These are phyloP conservation scores for Polyergus mexicanus DNA, from an alignment of 1,140 invertebrate species.

Conservation along the genomic window DNA sequence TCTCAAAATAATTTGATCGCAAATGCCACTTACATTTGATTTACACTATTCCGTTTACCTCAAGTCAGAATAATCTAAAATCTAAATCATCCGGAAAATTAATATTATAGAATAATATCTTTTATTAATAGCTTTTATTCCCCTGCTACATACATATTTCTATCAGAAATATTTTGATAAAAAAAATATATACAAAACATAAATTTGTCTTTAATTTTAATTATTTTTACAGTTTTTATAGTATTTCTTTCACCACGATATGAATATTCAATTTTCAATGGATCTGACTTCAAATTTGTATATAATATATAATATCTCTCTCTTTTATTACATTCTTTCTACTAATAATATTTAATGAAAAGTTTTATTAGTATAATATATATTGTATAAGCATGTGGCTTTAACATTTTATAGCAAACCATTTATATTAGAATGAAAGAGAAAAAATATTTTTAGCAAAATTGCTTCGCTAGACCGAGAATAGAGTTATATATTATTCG, in stretches of 20 bases:
- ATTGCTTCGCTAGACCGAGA: conserved; percentile 36
- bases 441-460: conserved; percentile 19
- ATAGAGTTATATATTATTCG: conserved; percentile 62
- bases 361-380: neutral
- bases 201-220: conserved; percentile 8
- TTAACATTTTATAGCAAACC: neutral
- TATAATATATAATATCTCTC: neutral
- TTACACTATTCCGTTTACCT: neutral
- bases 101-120: neutral
- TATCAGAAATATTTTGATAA: neutral
- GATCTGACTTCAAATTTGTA: neutral
- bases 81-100: neutral
- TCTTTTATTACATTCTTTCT: neutral
- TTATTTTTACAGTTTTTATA: no score
- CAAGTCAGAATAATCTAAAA: neutral
- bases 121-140: no score
- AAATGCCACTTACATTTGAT: conserved; percentile 10
- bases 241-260: neutral
- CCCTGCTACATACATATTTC: neutral
- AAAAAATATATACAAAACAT: neutral
- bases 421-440: neutral
- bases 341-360: neutral
- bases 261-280: neutral
- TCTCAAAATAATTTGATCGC: conserved; percentile 49
- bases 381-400: neutral